These are phyloP conservation scores for Pygoscelis antarcticus DNA, from an alignment of 2,113 vertebrate genomes.

Conservation along the genomic window DNA sequence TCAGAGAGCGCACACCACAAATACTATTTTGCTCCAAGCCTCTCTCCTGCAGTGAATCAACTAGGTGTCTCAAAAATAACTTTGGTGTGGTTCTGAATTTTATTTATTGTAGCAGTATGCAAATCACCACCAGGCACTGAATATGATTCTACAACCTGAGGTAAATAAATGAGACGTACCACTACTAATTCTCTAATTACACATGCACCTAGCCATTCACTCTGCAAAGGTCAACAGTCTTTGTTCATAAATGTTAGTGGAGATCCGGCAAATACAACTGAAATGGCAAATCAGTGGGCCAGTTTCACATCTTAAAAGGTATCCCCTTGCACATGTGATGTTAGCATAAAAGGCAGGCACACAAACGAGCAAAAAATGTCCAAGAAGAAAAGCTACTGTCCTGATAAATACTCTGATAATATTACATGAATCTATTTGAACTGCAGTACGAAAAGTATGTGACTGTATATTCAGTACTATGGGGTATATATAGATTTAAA, in stretches of 20 bases:
- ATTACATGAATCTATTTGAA: background rate
- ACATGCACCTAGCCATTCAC: conserved; percentile 19
- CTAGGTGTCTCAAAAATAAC: background rate
- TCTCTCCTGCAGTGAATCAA: background rate
- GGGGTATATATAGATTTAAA: background rate
- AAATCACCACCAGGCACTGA: background rate
- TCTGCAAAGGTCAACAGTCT: conserved; percentile 52
- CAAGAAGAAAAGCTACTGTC: background rate
- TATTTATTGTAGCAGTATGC: background rate
- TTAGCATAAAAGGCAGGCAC: background rate
- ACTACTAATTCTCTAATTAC: conserved; percentile 46
- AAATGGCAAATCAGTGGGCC: background rate
- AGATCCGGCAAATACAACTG: background rate
- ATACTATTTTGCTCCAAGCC: background rate
- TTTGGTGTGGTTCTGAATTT: background rate
- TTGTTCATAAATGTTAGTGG: conserved; percentile 19
- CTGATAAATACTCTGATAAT: background rate
- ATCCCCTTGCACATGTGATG: background rate
- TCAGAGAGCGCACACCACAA: background rate
- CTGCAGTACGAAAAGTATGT: background rate
- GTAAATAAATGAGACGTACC: conserved; percentile 25
- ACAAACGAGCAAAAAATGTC: background rate
- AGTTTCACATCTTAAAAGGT: background rate
- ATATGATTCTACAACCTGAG: background rate
- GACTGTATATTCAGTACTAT: background rate